Conservation (phyloP, 2,888 invertebrate species). For the Agonopterix alstromeriana region DNA sequence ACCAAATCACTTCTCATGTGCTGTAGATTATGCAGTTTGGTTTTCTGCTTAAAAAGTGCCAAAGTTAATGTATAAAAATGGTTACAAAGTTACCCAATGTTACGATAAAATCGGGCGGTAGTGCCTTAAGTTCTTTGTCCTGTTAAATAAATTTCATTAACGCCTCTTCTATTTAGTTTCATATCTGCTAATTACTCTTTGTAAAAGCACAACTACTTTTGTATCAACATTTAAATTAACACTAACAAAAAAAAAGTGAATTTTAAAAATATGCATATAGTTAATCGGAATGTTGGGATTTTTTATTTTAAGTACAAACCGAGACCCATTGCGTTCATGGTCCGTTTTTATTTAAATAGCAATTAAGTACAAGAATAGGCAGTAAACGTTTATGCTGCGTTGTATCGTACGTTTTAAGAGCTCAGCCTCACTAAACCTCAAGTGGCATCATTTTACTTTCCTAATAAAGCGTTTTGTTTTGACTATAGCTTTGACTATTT, state of each 20-base stretch:
- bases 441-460: constrained; percentile 52
- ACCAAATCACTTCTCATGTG: no score
- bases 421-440: constrained; percentile 36
- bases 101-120: no score
- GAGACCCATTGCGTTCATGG: constrained; percentile 57
- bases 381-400: constrained; percentile 63
- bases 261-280: constrained; percentile 36
- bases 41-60: no score
- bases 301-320: constrained; percentile 37
- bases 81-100: no score
- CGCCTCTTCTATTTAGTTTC: no score
- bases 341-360: constrained; percentile 71
- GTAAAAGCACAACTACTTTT: background rate
- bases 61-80: no score
- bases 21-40: no score
- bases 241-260: constrained; percentile 22
- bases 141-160: no score
- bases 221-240: constrained; percentile 6
- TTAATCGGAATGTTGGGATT: constrained; percentile 39
- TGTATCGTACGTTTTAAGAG: constrained; percentile 55
- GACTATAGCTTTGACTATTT: no score
- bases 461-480: background rate
- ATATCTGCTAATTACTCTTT: no score
- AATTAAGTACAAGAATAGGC: constrained; percentile 73
- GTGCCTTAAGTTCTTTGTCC: no score